Evolutionary conservation across 2,888 invertebrate species (phyloP), one percentile per base, ranked within the genome.

Genomic region (Drosophila eohydei): DNA sequence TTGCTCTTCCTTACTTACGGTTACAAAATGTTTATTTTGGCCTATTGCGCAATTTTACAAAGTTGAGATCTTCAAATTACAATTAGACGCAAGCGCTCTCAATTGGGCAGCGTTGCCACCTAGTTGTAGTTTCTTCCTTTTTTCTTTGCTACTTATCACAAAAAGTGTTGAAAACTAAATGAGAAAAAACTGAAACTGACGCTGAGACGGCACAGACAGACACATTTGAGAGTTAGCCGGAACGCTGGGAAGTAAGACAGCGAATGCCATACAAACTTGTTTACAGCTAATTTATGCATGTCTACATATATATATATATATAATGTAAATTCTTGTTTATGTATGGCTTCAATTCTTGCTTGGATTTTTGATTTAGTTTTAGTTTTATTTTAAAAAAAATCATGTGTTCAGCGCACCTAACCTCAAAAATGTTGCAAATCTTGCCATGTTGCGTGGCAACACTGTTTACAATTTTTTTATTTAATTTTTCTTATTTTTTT

Each of bases 11-110:
- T 62, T 14, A 46, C 58, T 69, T 78, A 74, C 56, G 34, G 38
- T 67, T 71, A 74, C 70, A 71, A 73, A 72, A 63, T 62, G 61
- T 56, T 57, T 78, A 62, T 74, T 78, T 78, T 78, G 68, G 75
- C 78, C 75, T 78, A 78, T 75, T 78, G 78, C 78, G 73, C 70
- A 65, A 69, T 74, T 74, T 74, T 74, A 71, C 70, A 78, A 67
- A 67, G 77, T 67, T 74, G 74, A 77, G 74, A 77, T 71, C 66
- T 65, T 55, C 44, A 59, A 59, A 12, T 50, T 21, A 36, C 16
- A 4, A 30, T 51, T 14, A 30, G 36, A 44, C 21, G 21, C 21
- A 12, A 34, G 32, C 7, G 34, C 34, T 6, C 34, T 8, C 34
- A 16, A 41, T 41, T 40, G 6, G 34, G 30, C 66, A 55, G 64